Percentiles rank a stretch among this genome's conserved stretches.
phyloP scores from a whole-genome alignment of 2,888 invertebrate genomes.

The Zygogramma bicolorata region DNA sequence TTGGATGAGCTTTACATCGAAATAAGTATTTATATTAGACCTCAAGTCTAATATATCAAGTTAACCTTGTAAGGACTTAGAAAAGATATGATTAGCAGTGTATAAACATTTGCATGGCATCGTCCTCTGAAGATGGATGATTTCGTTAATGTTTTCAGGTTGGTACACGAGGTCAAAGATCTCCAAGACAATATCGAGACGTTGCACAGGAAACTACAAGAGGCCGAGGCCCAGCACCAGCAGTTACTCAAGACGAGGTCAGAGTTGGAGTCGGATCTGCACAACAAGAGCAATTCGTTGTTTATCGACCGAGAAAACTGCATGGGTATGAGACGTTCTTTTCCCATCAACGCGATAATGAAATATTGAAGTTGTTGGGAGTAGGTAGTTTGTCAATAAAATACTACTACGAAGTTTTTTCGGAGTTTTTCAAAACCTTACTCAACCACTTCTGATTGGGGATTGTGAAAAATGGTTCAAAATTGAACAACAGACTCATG shows the following conservation, averaged over 20 bases:
- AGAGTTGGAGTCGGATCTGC: conserved; percentile 86
- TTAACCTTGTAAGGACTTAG: no score
- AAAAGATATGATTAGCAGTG: no score
- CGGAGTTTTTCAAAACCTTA: no score
- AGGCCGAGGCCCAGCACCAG: conserved; percentile 88
- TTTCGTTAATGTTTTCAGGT: conserved; percentile 43
- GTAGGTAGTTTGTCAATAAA: background rate
- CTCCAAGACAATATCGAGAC: conserved; percentile 85
- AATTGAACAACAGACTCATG: no score
- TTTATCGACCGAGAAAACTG: conserved; percentile 97
- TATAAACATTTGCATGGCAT: no score
- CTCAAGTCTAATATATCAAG: no score
- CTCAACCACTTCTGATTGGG: no score
- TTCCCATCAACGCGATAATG: conserved; percentile 87
- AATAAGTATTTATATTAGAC: no score
- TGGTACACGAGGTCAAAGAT: conserved; percentile 88
- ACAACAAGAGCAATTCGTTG: conserved; percentile 87
- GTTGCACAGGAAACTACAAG: conserved; percentile 84
- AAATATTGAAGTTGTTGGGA: conserved; percentile 73
- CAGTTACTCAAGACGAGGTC: conserved; percentile 85
- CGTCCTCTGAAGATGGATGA: no score
- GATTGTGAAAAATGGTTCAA: no score
- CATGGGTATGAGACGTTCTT: conserved; percentile 89
- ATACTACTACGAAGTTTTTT: no score
- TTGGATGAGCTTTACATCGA: no score